Base-by-base conservation (phyloP, 2,888 invertebrate species). In the Frankliniella fusca region DNA sequence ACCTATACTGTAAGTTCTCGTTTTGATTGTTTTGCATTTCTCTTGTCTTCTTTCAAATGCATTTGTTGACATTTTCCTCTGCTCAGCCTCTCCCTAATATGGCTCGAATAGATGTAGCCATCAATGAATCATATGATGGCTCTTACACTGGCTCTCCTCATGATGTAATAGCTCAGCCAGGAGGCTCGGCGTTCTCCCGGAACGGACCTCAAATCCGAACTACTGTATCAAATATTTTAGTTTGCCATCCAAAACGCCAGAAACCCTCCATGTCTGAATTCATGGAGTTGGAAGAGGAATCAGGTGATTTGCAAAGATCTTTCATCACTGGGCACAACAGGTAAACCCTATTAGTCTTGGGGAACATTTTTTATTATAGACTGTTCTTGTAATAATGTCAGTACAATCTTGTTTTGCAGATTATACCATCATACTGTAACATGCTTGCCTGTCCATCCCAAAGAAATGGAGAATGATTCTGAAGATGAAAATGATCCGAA, bases 341-440 rank as follows among this genome's bases (percentile, higher is more conserved):
- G 95, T 92, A 87, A 82, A n/a, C 28, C 81, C 80, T 80, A 8
- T n/a, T 48, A 23, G 20, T 82, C 27, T 48, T 81, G 27, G 20
- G 12, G 18, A 23, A 18, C 10, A 8, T 76, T 1, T 79, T 79
- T n/a, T 49, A 38, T 80, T 79, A 3, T 54, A 80, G 10, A 10
- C 3, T 0, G 61, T 81, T 7, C 20, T 20, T 12, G 81, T 12
- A 28, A 79, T n/a, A 23, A 65, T 27, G 38, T 79, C 27, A 27
- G 3, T n/a, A 76, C n/a, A 70, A 48, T 48, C 15, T 50, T 81
- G 81, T 81, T 79, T 88, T 88, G 3, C 88, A 94, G 97, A 87
- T 89, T 97, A 65, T 98, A 98, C 88, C 97, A 97, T 87, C 98
- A 98, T 88, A 97, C 98, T 0, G 95, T 95, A 83, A 97, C 97